A percentile compares a stretch with the other conserved stretches of the same genome.
These are phyloP conservation scores for Paralichthys olivaceus DNA, from an alignment of 2,113 vertebrate genomes.

Conservation along the genomic window DNA sequence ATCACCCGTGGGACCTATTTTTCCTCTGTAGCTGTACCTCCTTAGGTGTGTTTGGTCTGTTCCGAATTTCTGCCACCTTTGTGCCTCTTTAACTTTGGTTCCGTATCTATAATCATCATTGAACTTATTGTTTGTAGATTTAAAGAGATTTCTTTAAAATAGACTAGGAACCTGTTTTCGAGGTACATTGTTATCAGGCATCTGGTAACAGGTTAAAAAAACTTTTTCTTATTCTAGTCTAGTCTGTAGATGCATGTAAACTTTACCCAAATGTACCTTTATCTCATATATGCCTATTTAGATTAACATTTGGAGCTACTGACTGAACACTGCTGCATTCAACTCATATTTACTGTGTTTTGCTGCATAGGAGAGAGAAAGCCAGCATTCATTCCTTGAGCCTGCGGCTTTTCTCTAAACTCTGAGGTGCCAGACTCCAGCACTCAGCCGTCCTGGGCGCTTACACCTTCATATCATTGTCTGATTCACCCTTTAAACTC, in stretches of 20 bases:
- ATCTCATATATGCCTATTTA: not conserved
- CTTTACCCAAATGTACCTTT: not conserved
- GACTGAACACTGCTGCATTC: not conserved
- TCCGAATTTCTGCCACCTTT: no score
- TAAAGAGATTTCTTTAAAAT: no score
- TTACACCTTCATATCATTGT: not conserved
- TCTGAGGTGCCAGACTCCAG: constrained; percentile 11
- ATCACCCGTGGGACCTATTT: not conserved
- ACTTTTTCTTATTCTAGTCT: not conserved
- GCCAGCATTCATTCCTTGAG: not conserved
- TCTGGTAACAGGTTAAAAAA: not conserved
- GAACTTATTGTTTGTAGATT: no score
- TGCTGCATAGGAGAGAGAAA: not conserved
- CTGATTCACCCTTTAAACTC: constrained; percentile 4
- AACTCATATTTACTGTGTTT: not conserved
- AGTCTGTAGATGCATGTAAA: not conserved
- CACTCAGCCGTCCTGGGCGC: not conserved
- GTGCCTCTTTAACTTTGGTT: not conserved
- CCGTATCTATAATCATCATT: not conserved
- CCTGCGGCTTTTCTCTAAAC: not conserved
- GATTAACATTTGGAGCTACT: not conserved
- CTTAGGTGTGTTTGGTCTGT: no score
- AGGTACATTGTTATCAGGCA: not conserved
- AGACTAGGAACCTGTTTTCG: no score
- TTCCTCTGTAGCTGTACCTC: not conserved